phyloP scores from a whole-genome alignment of 2,888 invertebrate species.

The Dasypogon diadema region DNA sequence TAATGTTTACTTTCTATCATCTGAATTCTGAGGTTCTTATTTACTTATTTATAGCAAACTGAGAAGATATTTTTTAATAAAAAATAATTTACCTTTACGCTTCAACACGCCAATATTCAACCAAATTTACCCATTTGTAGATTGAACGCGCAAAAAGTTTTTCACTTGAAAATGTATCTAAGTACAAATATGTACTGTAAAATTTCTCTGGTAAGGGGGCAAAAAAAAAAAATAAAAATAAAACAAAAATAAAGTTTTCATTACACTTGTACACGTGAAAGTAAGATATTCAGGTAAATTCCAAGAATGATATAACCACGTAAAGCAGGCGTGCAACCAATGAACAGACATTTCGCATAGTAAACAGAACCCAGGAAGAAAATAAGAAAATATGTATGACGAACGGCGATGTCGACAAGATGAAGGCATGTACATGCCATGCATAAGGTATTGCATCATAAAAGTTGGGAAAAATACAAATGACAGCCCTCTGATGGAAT shows the following conservation, averaged over 20 bases:
- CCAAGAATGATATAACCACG: conserved; percentile 33
- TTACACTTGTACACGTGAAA: conserved; percentile 46
- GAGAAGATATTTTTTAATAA: too few species aligned
- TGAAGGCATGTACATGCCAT: conserved; percentile 39
- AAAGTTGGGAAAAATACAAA: conserved; percentile 44
- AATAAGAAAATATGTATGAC: conserved; percentile 44
- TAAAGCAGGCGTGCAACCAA: conserved; percentile 27
- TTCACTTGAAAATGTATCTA: conserved; percentile 20
- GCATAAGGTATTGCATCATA: conserved; percentile 45
- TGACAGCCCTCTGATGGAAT: conserved; percentile 33
- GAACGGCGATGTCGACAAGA: background rate
- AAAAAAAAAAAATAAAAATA: too few species aligned
- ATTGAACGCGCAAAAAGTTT: too few species aligned
- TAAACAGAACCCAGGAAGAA: conserved; percentile 31
- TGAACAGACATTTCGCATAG: conserved; percentile 41
- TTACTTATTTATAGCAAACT: too few species aligned
- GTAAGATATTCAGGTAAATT: conserved; percentile 33
- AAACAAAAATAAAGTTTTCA: conserved; percentile 47
- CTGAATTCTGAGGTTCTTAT: too few species aligned
- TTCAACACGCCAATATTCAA: too few species aligned
- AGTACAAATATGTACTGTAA: conserved; percentile 9
- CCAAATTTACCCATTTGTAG: too few species aligned
- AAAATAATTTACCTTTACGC: too few species aligned
- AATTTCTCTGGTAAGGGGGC: background rate
- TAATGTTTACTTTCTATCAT: too few species aligned